A percentile compares a stretch with the other conserved stretches of the same genome.
phyloP scores from a whole-genome alignment of 2,113 vertebrate species.

The Scalopus aquaticus region DNA sequence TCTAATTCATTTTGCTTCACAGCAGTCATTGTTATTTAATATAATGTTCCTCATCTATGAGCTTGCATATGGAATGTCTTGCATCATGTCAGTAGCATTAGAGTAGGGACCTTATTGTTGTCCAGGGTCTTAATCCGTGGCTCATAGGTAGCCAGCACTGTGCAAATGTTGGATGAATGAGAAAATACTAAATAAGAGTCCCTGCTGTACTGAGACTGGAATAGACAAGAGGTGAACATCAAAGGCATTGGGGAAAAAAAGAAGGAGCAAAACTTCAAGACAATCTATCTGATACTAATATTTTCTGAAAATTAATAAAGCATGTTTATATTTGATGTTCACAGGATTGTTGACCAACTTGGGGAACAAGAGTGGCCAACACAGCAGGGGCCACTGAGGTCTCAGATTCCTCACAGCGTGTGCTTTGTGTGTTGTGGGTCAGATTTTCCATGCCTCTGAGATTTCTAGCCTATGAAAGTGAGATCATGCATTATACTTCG shows the following conservation, averaged over 20 bases:
- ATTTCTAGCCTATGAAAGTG: neutral
- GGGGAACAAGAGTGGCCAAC: neutral
- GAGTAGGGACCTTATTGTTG: neutral
- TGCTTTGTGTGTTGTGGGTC: neutral
- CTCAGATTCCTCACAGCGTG: accelerated
- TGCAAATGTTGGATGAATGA: neutral
- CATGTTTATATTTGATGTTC: neutral
- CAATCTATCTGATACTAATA: neutral
- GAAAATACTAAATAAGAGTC: neutral
- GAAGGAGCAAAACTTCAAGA: neutral
- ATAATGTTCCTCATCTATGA: neutral
- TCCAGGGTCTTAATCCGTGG: neutral
- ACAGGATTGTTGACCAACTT: neutral
- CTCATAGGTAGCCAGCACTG: neutral
- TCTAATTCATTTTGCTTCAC: neutral
- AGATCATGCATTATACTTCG: neutral
- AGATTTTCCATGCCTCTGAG: neutral
- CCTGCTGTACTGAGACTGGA: neutral
- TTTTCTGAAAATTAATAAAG: neutral
- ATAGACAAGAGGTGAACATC: neutral
- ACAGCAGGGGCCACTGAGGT: too few species aligned
- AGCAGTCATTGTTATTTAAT: neutral
- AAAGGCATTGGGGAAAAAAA: neutral
- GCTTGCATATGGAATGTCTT: neutral
- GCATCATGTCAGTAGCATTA: neutral